Percentiles rank a stretch among this genome's conserved stretches.
These are phyloP conservation scores for Mesocentrotus franciscanus DNA, from an alignment of 53 echinoderm and acorn worm genomes.

Conservation along the genomic window DNA sequence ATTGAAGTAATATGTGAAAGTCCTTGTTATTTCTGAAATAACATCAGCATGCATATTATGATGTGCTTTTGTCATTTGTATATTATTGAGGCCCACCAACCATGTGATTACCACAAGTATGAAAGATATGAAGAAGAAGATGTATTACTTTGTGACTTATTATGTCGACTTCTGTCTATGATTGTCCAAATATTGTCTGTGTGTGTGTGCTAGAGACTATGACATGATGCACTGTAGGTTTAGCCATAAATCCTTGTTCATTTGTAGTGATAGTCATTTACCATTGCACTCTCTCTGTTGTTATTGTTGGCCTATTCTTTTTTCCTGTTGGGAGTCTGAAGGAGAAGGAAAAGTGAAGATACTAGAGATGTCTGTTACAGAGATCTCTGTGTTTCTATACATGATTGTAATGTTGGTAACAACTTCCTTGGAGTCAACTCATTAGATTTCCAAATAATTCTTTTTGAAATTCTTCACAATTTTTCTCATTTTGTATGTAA, in stretches of 20 bases:
- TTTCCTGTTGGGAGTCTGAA: too few species aligned
- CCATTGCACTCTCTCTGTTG: too few species aligned
- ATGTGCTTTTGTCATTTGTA: not conserved
- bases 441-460: not conserved
- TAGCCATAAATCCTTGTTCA: not conserved
- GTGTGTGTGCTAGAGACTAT: not conserved
- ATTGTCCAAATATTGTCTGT: not conserved
- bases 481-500: not conserved
- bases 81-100: not conserved
- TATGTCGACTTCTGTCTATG: too few species aligned
- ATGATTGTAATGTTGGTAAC: not conserved
- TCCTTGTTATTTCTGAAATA: not conserved
- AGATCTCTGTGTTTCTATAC: too few species aligned
- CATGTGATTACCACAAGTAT: not conserved
- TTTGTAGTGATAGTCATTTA: too few species aligned
- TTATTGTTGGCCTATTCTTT: too few species aligned
- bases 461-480: not conserved
- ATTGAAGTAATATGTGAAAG: not conserved
- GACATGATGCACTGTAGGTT: conserved; percentile 9
- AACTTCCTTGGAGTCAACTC: not conserved
- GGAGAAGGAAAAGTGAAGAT: too few species aligned
- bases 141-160: not conserved
- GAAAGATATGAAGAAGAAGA: not conserved
- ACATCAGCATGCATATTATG: not conserved
- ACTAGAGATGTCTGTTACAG: too few species aligned